phyloP scores from a whole-genome alignment of 1,140 invertebrate species.

The Pogonus chalceus region DNA sequence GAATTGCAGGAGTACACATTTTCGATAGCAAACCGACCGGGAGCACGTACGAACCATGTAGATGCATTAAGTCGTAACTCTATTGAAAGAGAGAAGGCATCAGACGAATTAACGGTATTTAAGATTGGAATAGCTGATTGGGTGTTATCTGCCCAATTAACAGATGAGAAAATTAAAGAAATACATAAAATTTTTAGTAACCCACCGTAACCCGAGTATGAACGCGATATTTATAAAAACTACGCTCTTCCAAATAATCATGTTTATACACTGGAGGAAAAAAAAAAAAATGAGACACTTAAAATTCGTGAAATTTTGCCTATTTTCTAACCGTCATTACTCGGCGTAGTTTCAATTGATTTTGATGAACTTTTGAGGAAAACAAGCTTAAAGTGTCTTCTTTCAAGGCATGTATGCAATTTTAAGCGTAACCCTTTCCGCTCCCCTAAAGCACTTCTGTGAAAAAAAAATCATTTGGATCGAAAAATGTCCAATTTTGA shows the following conservation, averaged over 20 bases:
- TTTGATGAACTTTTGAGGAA: no score
- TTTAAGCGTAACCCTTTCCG: no score
- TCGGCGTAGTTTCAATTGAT: no score
- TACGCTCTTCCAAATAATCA: conserved; percentile 22
- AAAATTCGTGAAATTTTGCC: no score
- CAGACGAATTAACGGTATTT: not conserved
- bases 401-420: no score
- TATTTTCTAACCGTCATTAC: no score
- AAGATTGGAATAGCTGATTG: conserved; percentile 14
- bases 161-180: conserved; percentile 12
- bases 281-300: no score
- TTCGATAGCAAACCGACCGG: conserved; percentile 25
- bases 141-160: conserved; percentile 15
- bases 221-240: conserved; percentile 21
- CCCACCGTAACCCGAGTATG: conserved; percentile 14
- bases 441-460: no score
- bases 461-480: no score
- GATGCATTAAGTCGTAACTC: conserved; percentile 10
- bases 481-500: no score
- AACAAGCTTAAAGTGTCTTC: no score
- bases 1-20: conserved; percentile 28
- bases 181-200: conserved; percentile 12
- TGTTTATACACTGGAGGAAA: no score
- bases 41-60: conserved; percentile 17
- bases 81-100: conserved; percentile 4